Base-by-base conservation (phyloP, 2,888 invertebrate genomes). In the Aromia moschata region DNA sequence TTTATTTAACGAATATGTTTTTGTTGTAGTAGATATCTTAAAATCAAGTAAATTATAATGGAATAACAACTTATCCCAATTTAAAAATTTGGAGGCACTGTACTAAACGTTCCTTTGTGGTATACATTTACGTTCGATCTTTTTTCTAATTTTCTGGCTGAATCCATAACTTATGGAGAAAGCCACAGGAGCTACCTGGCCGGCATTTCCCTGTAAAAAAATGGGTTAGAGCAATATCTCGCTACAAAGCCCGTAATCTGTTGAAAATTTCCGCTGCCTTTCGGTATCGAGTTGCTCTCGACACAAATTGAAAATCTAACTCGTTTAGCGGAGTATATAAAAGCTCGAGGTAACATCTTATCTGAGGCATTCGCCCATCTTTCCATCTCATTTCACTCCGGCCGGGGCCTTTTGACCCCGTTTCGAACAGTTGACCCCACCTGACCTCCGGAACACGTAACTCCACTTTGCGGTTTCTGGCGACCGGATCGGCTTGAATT, bases 261-360 rank as follows among this genome's bases (percentile, higher is more conserved):
- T 65, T 67, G 62, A 65, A 70, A 67, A 67, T 65, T 69, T 66
- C 66, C 67, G 64, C 52, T 62, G 63, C 61, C 65, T 62, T 58
- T 62, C 67, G 64, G 67, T 69, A 70, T 71, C 70, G 62, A 69
- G 65, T 68, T 67, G 68, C 70, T 73, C 71, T 73, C 70, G 63
- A 70, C 70, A 69, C 72, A 74, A 74, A 74, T 74, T 72, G 74
- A 72, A 74, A 74, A 72, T 70, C 70, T 71, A 70, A 71, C 72
- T 65, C 70, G 70, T 70, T 73, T 70, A 70, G 68, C 62, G 58
- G 63, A 71, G 70, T 72, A 72, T 65, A 73, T 71, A 70, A 72
- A 70, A 71, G 72, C 69, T 67, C 66, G 68, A 70, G 69, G 72
- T 72, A 73, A 71, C 74, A 70, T 73, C 73, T 72, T 73, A 73